Evolutionary conservation across 2,888 invertebrate species (phyloP), one percentile per base, ranked within the genome.

Genomic region (Oligia strigilis): DNA sequence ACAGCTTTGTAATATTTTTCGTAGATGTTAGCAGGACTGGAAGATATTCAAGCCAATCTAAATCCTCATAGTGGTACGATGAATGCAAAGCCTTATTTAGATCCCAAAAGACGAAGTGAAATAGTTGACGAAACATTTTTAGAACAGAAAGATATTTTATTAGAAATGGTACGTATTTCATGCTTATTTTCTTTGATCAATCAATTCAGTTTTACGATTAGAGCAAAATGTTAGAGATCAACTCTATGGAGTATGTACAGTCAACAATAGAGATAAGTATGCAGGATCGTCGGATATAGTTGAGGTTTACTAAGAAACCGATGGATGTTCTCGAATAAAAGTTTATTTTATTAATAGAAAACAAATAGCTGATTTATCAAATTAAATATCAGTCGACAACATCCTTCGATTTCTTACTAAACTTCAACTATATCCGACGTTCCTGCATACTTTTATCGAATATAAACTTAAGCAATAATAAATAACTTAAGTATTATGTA

Each of bases 71-170:
- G 23, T n/a, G 72, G 80, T 65, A 65, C 79, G 8, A 55, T 78
- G 36, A 86, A 81, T 71, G 72, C 62, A 4, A 92, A 90, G 58
- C 70, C 90, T 40, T 77, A 86, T 29, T 62, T 92, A 73, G 92
- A 93, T 71, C 80, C 89, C 0, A 94, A 93, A 85, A 87, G 92
- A 75, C 91, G 93, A 69, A 93, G 85, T 55, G 91, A 94, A 75
- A 87, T 95, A 4, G 93, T 95, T 0, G 93, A 95, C 23, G 94
- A 95, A 88, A 89, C 94, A 0, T 95, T 95, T 91, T 78, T 92
- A 75, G 95, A 95, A 90, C 95, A 96, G 88, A 96, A 95, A 86
- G 96, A 95, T 80, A 90, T 94, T 73, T 88, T 96, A 67, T 88
- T 96, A 77, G 94, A 95, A 75, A 94, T 96, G 96, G 96, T 94